These are phyloP conservation scores for Esperia sulphurella DNA, from an alignment of 2,888 invertebrate genomes.

Conservation along the genomic window DNA sequence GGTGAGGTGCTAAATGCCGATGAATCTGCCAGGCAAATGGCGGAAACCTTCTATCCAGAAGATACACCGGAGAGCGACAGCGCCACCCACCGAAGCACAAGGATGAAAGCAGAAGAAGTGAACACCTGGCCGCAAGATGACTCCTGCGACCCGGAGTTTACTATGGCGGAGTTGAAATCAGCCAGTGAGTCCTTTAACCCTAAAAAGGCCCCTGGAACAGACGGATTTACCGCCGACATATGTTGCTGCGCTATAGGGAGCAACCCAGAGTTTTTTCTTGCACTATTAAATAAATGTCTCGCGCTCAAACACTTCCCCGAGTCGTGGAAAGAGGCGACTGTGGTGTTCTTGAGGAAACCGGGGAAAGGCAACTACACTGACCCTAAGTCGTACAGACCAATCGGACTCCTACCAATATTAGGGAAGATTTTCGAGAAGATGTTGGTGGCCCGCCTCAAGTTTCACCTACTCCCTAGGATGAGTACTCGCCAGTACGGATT, in stretches of 20 bases:
- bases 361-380: conserved; percentile 1
- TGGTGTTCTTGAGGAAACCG: conserved; percentile 5
- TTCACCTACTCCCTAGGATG: conserved; percentile 2
- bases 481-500: conserved; percentile 13
- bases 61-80: neutral
- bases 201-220: conserved; percentile 17
- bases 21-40: neutral
- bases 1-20: neutral
- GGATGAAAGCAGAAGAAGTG: too few species aligned
- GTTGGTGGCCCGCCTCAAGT: conserved; percentile 6
- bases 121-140: too few species aligned
- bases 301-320: conserved; percentile 2
- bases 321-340: conserved; percentile 9
- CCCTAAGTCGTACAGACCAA: conserved; percentile 10
- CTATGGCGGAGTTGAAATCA: too few species aligned
- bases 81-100: too few species aligned
- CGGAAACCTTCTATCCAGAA: neutral
- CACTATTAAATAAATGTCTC: conserved; percentile 3
- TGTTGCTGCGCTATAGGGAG: conserved; percentile 11
- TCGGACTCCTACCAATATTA: conserved; percentile 13
- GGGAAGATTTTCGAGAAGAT: conserved; percentile 13
- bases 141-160: too few species aligned
- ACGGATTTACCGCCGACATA: conserved; percentile 20
- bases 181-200: too few species aligned
- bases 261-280: conserved; percentile 1